Evolutionary conservation across 2,888 invertebrate genomes (phyloP), one percentile per base, ranked within the genome.

Genomic region (Pollenia amentaria): DNA sequence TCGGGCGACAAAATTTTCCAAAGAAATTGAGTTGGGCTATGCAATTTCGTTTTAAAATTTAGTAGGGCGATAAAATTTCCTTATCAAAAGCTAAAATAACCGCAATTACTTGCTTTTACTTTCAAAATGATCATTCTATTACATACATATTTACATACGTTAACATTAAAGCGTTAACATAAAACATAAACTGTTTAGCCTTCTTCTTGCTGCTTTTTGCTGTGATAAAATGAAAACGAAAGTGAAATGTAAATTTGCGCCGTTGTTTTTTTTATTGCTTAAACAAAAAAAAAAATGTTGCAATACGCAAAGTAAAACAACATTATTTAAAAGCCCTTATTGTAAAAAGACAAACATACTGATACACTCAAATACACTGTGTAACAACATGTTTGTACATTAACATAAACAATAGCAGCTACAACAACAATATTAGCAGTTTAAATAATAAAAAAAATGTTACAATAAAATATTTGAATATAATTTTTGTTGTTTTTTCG

Each of bases 161-260:
- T 29, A 3, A 29, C 2, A 29, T 29, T 2, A 29, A 29, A 29
- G 3, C 29, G 29, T 29, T 69, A 67, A 29, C 53, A 29, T 38
- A 48, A 44, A 44, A 81, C 46, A 69, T 69, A 75, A 81, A 64
- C 57, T 73, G 55, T 21, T 64, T 38, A 73, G 40, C 64, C 46
- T 73, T 51, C 75, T 53, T 64, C n/a, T 72, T 67, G n/a, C 9
- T 60, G 48, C 69, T 38, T 44, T 82, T 60, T 18, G n/a, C 42
- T 48, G 14, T 60, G 64, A 83, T 86, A 48, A 73, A 84, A 81
- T 84, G 84, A 87, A 87, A 87, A 84, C 77, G 87, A 87, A 87
- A 84, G 88, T 85, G 87, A 87, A 87, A 81, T 78, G 84, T 76
- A 77, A 87, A 80, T 87, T 87, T 84, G 87, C 81, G 80, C 67